phyloP scores from a whole-genome alignment of 2,113 vertebrate genomes.

The Pao palembangensis region DNA sequence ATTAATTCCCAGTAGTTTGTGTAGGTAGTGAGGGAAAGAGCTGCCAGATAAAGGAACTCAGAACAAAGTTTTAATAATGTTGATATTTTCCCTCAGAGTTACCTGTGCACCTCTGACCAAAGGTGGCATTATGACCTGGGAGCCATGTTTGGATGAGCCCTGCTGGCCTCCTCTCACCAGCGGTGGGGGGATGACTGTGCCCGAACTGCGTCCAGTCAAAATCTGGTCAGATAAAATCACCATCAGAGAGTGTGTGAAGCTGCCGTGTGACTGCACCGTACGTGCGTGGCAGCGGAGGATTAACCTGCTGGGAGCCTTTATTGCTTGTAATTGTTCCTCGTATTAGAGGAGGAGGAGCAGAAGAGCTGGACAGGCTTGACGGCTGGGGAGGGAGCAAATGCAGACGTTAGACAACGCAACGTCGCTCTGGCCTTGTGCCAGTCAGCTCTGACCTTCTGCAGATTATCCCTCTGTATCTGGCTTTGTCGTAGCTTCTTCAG shows the following conservation, averaged over 20 bases:
- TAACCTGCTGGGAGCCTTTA: constrained; percentile 87
- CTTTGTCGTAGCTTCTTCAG: constrained; percentile 93
- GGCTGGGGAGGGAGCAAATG: constrained; percentile 67
- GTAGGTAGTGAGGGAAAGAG: constrained; percentile 1
- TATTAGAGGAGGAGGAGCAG: constrained; percentile 86
- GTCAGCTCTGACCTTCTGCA: constrained; percentile 80
- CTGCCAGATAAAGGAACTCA: background rate
- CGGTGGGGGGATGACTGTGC: constrained; percentile 87
- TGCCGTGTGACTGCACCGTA: background rate
- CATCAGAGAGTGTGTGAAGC: background rate
- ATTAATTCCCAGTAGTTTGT: constrained; percentile 17
- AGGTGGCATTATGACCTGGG: constrained; percentile 93
- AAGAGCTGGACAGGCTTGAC: constrained; percentile 75
- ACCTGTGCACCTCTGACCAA: constrained; percentile 93
- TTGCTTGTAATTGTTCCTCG: constrained; percentile 80
- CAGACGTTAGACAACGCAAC: constrained; percentile 5
- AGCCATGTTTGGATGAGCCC: constrained; percentile 80
- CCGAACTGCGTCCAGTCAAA: constrained; percentile 76
- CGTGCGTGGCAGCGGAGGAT: constrained; percentile 21
- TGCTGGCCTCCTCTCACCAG: constrained; percentile 90
- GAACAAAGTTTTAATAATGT: background rate
- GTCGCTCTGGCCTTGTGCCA: background rate
- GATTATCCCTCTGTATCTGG: constrained; percentile 89
- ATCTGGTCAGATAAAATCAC: constrained; percentile 52
- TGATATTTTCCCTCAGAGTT: constrained; percentile 16